Conservation (phyloP, 2,797 vertebrate genomes). For the Hybognathus amarus region DNA sequence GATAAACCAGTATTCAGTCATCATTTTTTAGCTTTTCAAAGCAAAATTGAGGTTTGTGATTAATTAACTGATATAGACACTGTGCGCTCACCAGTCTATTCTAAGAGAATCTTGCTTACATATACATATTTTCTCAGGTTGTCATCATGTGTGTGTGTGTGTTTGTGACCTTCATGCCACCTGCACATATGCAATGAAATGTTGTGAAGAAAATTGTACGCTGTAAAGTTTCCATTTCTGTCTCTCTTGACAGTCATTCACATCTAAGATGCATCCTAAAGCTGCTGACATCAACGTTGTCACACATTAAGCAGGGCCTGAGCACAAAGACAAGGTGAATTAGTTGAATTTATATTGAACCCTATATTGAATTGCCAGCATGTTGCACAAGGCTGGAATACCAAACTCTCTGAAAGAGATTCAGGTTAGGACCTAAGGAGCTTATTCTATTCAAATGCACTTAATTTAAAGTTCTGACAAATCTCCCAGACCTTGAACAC, state of each 20-base stretch:
- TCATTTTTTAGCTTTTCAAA: constrained; percentile 3
- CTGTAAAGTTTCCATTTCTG: constrained; percentile 14
- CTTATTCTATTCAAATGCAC: constrained; percentile 1
- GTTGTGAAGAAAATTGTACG: not conserved
- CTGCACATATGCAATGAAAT: constrained; percentile 3
- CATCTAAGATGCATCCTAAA: not conserved
- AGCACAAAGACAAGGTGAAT: constrained; percentile 27
- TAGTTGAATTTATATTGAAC: no score
- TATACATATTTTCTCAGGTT: constrained; percentile 3
- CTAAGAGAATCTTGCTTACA: constrained; percentile 14
- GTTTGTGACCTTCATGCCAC: not conserved
- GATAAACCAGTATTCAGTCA: constrained; percentile 8
- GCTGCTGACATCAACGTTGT: constrained; percentile 31
- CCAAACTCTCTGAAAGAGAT: not conserved
- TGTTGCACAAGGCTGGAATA: constrained; percentile 26
- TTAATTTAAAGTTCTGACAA: not conserved
- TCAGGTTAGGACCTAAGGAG: not conserved
- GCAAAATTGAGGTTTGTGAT: constrained; percentile 5
- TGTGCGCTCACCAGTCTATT: not conserved
- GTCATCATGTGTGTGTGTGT: not conserved
- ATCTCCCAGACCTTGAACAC: not conserved
- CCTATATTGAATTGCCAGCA: constrained; percentile 16
- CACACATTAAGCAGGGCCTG: constrained; percentile 20
- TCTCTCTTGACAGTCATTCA: not conserved
- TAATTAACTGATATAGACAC: constrained; percentile 25